Percentiles rank a stretch among this genome's conserved stretches.
Evolutionary conservation across 2,797 vertebrate genomes (phyloP).

Genomic region (Bradypodion pumilum): DNA sequence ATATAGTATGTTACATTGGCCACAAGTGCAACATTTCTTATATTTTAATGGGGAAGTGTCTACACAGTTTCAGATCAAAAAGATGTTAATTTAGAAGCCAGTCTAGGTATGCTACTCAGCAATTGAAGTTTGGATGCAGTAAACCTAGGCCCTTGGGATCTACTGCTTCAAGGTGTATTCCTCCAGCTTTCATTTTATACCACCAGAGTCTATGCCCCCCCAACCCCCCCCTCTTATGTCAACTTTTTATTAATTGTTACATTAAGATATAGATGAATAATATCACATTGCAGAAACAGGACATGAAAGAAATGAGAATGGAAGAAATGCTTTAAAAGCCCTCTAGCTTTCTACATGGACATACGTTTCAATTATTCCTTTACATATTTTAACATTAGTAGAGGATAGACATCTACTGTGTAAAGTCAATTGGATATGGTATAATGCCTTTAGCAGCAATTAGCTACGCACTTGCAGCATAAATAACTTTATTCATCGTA

Average conservation of each 20-base stretch:
- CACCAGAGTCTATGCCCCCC: neutral
- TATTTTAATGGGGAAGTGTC: conserved; percentile 12
- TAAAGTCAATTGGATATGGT: neutral
- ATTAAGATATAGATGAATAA: neutral
- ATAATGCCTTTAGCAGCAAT: conserved; percentile 1
- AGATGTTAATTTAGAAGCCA: conserved; percentile 8
- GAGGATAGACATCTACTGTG: neutral
- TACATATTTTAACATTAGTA: conserved; percentile 6
- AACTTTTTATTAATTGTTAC: neutral
- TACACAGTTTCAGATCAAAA: conserved; percentile 9
- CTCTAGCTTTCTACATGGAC: conserved; percentile 1
- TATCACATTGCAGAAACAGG: neutral
- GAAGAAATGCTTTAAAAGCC: neutral
- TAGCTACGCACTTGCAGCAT: neutral
- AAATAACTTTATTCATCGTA: neutral
- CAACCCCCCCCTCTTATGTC: neutral
- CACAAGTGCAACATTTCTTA: neutral
- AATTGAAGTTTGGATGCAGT: neutral
- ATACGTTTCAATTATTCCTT: neutral
- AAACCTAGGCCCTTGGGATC: neutral
- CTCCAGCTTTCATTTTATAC: neutral
- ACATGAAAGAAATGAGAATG: conserved; percentile 7
- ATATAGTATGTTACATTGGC: neutral
- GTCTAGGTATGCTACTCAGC: neutral
- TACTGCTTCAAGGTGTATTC: neutral